Evolutionary conservation across 2,888 invertebrate species (phyloP), one percentile per base, ranked within the genome.

Genomic region (Neria commutata): DNA sequence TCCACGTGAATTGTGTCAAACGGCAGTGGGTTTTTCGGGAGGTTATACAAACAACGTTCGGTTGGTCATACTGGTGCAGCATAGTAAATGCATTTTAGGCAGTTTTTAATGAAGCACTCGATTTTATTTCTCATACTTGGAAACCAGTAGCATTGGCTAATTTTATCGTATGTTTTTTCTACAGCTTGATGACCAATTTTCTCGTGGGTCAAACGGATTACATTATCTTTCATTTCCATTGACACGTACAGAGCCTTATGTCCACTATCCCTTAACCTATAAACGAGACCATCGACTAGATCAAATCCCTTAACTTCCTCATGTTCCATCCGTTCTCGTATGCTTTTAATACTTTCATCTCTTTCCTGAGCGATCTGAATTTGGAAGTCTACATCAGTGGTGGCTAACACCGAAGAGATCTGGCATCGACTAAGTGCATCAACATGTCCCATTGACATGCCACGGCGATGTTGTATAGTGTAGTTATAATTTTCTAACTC

Each of bases 321-420:
- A 14, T 26, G 8, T 48, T 42, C 33, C 21, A 54, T 17, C 14
- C 53, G 40, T 19, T 29, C 42, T 14, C 37, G n/a, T 25, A 54
- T 33, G 6, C 21, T n/a, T 10, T 34, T 50, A 10, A 55, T 42
- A 4, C 42, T 23, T 14, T 52, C 53, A 25, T 58, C 54, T 10
- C 49, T 48, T 17, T 26, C 49, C 21, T 61, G 61, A 16, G 55
- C 55, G 21, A 61, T n/a, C 21, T 62, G 58, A n/a, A 62, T 45
- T n/a, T 54, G 54, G 25, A 61, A 55, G 24, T 61, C 54, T 3
- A 58, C 40, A 3, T 56, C 46, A 14, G 42, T 25, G 1, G n/a
- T 11, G 3, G 50, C 46, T 29, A 51, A 25, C 16, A 57, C 33
- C 4, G 26, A n/a, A 2, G 57, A 21, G 19, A 57, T 40, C 14